These are phyloP conservation scores for Pentamera pediparva DNA, from an alignment of 53 echinoderm and acorn worm species.

Conservation along the genomic window DNA sequence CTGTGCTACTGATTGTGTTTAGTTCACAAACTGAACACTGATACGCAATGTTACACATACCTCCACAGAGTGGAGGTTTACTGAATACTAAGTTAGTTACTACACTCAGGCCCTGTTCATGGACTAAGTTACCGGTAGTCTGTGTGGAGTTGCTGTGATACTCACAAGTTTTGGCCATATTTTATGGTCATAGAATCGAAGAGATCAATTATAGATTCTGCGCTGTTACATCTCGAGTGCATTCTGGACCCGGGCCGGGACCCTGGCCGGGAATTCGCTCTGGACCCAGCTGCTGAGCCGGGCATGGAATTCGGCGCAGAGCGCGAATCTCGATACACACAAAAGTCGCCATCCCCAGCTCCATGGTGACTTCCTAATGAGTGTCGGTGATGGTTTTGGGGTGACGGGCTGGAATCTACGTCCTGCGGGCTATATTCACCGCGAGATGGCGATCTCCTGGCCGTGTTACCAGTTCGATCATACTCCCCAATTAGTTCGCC, in stretches of 20 bases:
- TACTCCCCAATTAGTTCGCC: conserved; percentile 45
- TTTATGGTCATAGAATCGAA: conserved; percentile 80
- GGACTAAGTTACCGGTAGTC: too few species aligned
- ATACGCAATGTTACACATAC: too few species aligned
- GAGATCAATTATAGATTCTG: conserved; percentile 89
- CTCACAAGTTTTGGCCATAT: conserved; percentile 54
- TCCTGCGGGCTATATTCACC: conserved; percentile 25
- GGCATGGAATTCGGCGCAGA: conserved; percentile 34
- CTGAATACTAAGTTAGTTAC: too few species aligned
- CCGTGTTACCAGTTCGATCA: conserved; percentile 42
- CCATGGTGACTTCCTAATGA: neutral
- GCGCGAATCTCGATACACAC: conserved; percentile 35
- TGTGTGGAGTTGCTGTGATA: too few species aligned
- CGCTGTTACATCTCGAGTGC: conserved; percentile 79
- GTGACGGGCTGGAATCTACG: conserved; percentile 9
- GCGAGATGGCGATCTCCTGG: conserved; percentile 34
- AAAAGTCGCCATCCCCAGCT: neutral
- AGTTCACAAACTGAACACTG: too few species aligned
- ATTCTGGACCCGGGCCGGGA: conserved; percentile 73
- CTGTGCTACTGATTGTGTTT: too few species aligned
- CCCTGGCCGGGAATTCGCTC: conserved; percentile 67
- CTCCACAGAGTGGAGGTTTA: too few species aligned
- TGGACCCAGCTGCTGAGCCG: conserved; percentile 58
- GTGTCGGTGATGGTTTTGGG: conserved; percentile 8
- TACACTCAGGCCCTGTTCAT: too few species aligned